These are phyloP conservation scores for Mesorhabditis belari DNA, from an alignment of 2,888 invertebrate species.

Conservation along the genomic window DNA sequence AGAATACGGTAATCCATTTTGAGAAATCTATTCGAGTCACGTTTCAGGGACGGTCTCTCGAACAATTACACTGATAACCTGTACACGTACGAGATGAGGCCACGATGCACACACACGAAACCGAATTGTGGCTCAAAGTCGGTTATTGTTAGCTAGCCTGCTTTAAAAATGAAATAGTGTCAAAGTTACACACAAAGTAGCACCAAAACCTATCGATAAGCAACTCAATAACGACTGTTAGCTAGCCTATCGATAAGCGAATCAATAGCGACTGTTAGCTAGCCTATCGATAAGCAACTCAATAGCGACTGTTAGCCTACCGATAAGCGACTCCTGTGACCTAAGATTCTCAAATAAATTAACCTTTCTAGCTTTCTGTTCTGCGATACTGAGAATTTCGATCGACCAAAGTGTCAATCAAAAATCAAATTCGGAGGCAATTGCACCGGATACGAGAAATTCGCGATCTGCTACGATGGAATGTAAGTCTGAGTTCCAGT, in stretches of 20 bases:
- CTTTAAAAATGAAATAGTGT: no score
- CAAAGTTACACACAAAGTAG: no score
- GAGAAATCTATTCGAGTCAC: background rate
- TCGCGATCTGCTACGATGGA: slow-evolving; percentile 5
- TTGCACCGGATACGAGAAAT: slow-evolving; percentile 31
- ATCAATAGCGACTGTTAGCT: no score
- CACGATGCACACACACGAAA: background rate
- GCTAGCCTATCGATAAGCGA: no score
- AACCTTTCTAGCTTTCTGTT: slow-evolving; percentile 24
- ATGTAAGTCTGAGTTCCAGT: no score
- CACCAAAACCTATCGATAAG: no score
- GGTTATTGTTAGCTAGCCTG: no score
- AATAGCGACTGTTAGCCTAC: no score
- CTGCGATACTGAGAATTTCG: slow-evolving; percentile 23
- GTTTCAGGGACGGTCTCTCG: background rate
- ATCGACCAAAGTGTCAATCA: slow-evolving; percentile 19
- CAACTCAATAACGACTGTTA: no score
- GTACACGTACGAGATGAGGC: background rate
- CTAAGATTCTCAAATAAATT: no score
- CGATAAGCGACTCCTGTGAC: no score
- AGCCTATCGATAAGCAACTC: no score
- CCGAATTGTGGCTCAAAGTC: background rate
- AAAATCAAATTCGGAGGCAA: slow-evolving; percentile 28
- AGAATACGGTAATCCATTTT: slow-evolving; percentile 9
- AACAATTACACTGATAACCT: background rate